phyloP scores from a whole-genome alignment of 2,888 invertebrate species.

The Drosophila acutilabella region DNA sequence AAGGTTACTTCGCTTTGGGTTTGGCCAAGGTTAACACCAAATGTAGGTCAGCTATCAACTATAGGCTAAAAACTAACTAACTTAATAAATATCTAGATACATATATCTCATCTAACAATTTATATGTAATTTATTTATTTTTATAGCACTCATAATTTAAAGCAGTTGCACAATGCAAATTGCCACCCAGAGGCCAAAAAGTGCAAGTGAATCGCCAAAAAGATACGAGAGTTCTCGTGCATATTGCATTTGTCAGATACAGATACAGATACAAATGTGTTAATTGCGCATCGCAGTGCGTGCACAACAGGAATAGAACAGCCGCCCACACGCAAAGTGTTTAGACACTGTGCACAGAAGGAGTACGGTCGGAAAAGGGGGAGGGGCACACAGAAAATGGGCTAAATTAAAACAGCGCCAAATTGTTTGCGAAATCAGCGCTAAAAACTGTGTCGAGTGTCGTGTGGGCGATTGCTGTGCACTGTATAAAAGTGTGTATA shows the following conservation, averaged over 20 bases:
- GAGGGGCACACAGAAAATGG: slow-evolving; percentile 11
- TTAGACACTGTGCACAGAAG: slow-evolving; percentile 27
- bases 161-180: slow-evolving; percentile 47
- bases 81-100: background rate
- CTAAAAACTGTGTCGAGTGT: slow-evolving; percentile 66
- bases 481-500: slow-evolving; percentile 3
- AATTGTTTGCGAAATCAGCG: slow-evolving; percentile 48
- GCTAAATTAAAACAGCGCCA: slow-evolving; percentile 38
- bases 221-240: slow-evolving; percentile 59
- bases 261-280: slow-evolving; percentile 76
- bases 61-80: slow-evolving; percentile 5
- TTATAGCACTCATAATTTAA: slow-evolving; percentile 54
- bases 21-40: slow-evolving; percentile 58
- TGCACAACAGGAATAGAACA: slow-evolving; percentile 78
- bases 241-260: slow-evolving; percentile 75
- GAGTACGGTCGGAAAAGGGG: background rate
- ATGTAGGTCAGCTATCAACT: slow-evolving; percentile 50
- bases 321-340: slow-evolving; percentile 76
- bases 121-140: slow-evolving; percentile 32
- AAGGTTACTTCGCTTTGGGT: slow-evolving; percentile 61
- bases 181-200: slow-evolving; percentile 34
- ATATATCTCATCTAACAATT: slow-evolving; percentile 1
- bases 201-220: slow-evolving; percentile 35
- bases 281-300: slow-evolving; percentile 72
- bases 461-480: slow-evolving; percentile 64